phyloP scores from a whole-genome alignment of 2,888 invertebrate species.

The Baronia brevicornis region DNA sequence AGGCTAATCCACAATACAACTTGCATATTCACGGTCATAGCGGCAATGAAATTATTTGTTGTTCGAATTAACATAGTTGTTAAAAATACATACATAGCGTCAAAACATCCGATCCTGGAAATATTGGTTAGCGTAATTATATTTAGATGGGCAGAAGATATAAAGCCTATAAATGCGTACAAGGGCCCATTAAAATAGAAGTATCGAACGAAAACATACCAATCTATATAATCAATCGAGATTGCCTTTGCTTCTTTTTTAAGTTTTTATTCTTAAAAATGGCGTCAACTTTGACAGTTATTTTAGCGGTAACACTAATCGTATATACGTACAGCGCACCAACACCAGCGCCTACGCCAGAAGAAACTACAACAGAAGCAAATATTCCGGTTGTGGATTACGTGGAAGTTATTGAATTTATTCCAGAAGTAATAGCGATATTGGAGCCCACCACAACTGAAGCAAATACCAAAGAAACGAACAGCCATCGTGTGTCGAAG shows the following conservation, averaged over 20 bases:
- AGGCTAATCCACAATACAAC: slow-evolving; percentile 45
- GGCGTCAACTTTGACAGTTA: slow-evolving; percentile 8
- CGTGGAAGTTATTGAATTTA: slow-evolving; percentile 41
- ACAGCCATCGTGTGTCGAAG: slow-evolving; percentile 43
- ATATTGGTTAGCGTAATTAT: slow-evolving; percentile 54
- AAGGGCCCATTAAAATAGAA: slow-evolving; percentile 35
- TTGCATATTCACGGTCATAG: slow-evolving; percentile 55
- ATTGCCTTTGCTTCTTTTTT: no score
- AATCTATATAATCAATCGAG: no score
- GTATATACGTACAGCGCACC: slow-evolving; percentile 35
- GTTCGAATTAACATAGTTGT: slow-evolving; percentile 35
- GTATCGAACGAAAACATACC: slow-evolving; percentile 17
- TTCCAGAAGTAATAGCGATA: slow-evolving; percentile 39
- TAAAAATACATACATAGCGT: slow-evolving; percentile 36
- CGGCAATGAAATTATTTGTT: slow-evolving; percentile 61
- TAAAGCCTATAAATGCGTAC: slow-evolving; percentile 42
- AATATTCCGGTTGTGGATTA: slow-evolving; percentile 35
- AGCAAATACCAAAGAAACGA: slow-evolving; percentile 24
- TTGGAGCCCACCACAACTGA: slow-evolving; percentile 27
- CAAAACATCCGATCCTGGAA: slow-evolving; percentile 56
- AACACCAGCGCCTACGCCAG: slow-evolving; percentile 27
- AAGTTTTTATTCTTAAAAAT: no score
- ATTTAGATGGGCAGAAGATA: slow-evolving; percentile 29
- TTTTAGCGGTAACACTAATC: slow-evolving; percentile 29
- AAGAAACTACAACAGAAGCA: slow-evolving; percentile 32